Base-by-base conservation (phyloP, 1,140 invertebrate genomes). In the Bombus confusus region DNA sequence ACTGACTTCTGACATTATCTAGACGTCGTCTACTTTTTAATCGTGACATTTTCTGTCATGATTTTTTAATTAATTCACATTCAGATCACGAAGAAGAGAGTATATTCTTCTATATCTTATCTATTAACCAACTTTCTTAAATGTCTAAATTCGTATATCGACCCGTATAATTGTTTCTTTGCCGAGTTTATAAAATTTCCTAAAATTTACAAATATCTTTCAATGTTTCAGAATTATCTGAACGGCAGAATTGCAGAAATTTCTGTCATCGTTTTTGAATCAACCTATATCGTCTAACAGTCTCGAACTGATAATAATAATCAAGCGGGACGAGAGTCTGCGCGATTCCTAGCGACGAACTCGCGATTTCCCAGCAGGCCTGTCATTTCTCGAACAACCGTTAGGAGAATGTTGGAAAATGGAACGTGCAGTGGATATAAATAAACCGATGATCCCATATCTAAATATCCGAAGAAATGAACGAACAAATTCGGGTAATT, bases 371-470 rank as follows among this genome's bases (percentile, higher is more conserved):
- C 34, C 68, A 71, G 28, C 37, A 68, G 9, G 39, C 28, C 9
- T 47, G 25, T 73, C n/a, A 47, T 43, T 52, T 52, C 18, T 22
- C 22, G 31, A 34, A 75, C 43, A 52, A 74, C 43, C 31, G n/a
- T 74, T 74, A 74, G 39, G 28, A 57, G 74, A 76, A 57, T 37
- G 22, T 59, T 37, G 52, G 52, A 59, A 37, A 76, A 57, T 37
- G 34, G 31, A 39, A 59, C 34, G 75, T 22, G 52, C 25, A 39
- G 31, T 13, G n/a, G 13, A 77, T 62, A 77, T 41, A 62, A 77
- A 41, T 77, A 77, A 62, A 41, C 22, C 31, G 43, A 34, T 52
- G n/a, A 52, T 31, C 43, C 1, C n/a, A 18, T 25, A 25, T 52
- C 18, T 52, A 74, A 52, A 52, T 1, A 41, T 37, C 28, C 10